Evolutionary conservation across 2,113 vertebrate genomes (phyloP).

Genomic region (Poicephalus gulielmi): DNA sequence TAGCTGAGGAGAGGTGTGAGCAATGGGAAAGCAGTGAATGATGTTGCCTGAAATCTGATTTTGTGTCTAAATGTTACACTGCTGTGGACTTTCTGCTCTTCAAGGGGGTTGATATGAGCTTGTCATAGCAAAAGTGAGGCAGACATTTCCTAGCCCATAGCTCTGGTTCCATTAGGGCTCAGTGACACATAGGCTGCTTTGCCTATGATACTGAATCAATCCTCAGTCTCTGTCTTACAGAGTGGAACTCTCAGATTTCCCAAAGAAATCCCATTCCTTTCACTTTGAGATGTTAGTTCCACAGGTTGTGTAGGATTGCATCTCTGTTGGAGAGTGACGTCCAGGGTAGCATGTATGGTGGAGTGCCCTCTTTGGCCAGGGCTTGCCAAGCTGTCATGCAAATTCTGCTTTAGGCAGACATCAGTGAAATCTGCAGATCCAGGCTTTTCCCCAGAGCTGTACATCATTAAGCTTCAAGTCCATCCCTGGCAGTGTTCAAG

Average conservation of each 20-base stretch:
- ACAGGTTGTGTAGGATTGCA: neutral
- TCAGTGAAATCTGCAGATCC: neutral
- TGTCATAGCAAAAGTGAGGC: neutral
- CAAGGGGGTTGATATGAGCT: neutral
- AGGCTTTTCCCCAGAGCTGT: neutral
- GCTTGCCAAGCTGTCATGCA: neutral
- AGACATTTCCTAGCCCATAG: neutral
- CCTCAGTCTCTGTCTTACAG: neutral
- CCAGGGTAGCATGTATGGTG: fast-evolving
- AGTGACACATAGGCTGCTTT: neutral
- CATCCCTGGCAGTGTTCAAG: neutral
- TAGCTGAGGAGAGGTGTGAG: neutral
- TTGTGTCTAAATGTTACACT: neutral
- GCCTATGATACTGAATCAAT: neutral
- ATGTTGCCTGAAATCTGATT: neutral
- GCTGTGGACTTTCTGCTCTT: neutral
- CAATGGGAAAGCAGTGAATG: neutral
- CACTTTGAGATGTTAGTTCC: fast-evolving
- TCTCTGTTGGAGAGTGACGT: neutral
- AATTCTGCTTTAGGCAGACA: neutral
- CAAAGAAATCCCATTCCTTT: neutral
- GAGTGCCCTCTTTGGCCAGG: neutral
- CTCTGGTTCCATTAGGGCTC: neutral
- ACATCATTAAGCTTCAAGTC: neutral
- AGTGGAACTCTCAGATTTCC: neutral